A percentile compares a stretch with the other conserved stretches of the same genome.
Evolutionary conservation across 2,888 invertebrate species (phyloP).

Genomic region (Lamellibrachia satsuma): DNA sequence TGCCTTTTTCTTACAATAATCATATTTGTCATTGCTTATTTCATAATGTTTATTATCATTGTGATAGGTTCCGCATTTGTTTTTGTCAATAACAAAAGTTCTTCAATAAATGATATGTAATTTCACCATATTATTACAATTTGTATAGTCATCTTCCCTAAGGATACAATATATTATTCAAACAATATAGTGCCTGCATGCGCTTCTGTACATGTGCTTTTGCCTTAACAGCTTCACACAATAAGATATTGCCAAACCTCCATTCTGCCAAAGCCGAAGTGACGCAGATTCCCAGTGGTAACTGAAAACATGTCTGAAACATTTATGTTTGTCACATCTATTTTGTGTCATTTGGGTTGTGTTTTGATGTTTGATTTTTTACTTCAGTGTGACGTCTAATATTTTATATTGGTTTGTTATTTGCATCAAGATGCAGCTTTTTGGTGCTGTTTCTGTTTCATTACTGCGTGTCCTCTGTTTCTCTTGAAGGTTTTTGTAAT

Average conservation of each 20-base stretch:
- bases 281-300: neutral
- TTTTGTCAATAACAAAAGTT: neutral
- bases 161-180: neutral
- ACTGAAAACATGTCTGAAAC: neutral
- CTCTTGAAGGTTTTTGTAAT: neutral
- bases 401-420: neutral
- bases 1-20: neutral
- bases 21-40: neutral
- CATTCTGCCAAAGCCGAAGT: neutral
- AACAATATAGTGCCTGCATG: neutral
- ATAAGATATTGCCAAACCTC: neutral
- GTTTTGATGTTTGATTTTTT: constrained; percentile 6
- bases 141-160: neutral
- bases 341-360: neutral
- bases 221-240: neutral
- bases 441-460: neutral
- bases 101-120: neutral
- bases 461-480: neutral
- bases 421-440: neutral
- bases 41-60: neutral
- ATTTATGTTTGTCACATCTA: neutral
- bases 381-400: neutral
- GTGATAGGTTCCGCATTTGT: too few species aligned
- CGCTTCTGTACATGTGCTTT: neutral
- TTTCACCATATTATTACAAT: neutral